Base-by-base conservation (phyloP, 2,888 invertebrate species). In the Pyrrhosoma nymphula region DNA sequence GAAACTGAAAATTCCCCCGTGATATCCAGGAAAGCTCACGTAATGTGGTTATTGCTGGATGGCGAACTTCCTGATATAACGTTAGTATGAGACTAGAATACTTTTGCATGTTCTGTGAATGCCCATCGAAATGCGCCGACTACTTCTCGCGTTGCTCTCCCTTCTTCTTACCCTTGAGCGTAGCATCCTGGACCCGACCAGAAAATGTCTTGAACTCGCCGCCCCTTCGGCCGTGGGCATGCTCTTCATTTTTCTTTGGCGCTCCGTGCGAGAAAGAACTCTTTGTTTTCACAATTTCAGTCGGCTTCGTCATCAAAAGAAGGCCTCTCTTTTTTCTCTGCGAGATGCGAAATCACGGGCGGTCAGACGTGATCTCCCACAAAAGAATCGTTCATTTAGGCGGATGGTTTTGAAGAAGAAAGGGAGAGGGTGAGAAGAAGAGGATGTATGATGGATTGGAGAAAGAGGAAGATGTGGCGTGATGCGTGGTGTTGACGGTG, bases 371-470 rank as follows among this genome's bases (percentile, higher is more conserved):
- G 10, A 82, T 82, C 30, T 30, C 82, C 18, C 82, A 82, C 82
- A 82, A 82, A 82, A 82, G 82, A 82, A 82, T 82, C 82, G 82
- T 82, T 82, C 82, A 82, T 82, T 82, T 82, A 14, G 8, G 82
- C 30, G 82, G 82, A 35, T 82, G 82, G 82, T 35, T 82, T 35
- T 82, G 35, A 26, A 26, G 18, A 26, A 26, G 26, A 26, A 10
- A 10, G 69, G 10, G 69, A 69, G 60, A 60, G 69, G 10, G 20
- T 26, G n/a, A 69, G n/a, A 69, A 26, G 69, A 26, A 26, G 26
- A 10, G n/a, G 26, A 26, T 69, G 69, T 3, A 10, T 69, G 69
- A 26, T 69, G 23, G 69, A n/a, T 14, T 26, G 23, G 69, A 69
- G n/a, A 69, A 8, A 69, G 69, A 3, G 69, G 69, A 69, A 20